Conservation (phyloP, 2,797 vertebrate species). For the Paratrypauchen microcephalus region DNA sequence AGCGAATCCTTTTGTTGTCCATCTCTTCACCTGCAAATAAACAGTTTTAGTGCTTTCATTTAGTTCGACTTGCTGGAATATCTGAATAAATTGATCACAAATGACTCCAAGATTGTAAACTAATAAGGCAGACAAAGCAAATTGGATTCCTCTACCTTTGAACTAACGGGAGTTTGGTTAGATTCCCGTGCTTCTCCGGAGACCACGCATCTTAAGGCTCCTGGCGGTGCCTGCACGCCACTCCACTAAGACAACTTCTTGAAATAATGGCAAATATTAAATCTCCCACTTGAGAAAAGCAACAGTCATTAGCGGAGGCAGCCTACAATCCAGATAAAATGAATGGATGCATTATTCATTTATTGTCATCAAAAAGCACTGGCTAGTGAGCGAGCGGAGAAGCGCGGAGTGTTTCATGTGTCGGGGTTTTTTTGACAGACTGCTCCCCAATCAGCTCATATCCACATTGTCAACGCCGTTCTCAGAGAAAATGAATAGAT, state of each 20-base stretch:
- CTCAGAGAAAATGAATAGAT: background rate
- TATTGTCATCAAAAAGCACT: conserved; percentile 17
- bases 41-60: background rate
- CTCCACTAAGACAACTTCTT: background rate
- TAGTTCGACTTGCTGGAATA: background rate
- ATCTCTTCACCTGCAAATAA: background rate
- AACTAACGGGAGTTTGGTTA: conserved; percentile 14
- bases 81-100: conserved; percentile 2
- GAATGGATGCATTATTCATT: conserved; percentile 27
- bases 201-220: background rate
- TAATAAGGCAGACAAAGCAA: background rate
- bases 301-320: conserved; percentile 10
- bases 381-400: background rate
- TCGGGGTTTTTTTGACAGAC: background rate
- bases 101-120: conserved; percentile 1
- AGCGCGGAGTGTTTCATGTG: conserved; percentile 8
- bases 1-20: background rate
- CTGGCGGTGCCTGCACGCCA: background rate
- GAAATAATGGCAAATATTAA: conserved; percentile 23
- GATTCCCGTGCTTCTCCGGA: background rate
- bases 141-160: background rate
- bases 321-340: conserved; percentile 14
- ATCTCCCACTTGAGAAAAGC: conserved; percentile 8
- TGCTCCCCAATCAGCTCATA: background rate
- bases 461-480: background rate